Evolutionary conservation across 2,888 invertebrate genomes (phyloP).

Genomic region (Pristionchus maxplancki): DNA sequence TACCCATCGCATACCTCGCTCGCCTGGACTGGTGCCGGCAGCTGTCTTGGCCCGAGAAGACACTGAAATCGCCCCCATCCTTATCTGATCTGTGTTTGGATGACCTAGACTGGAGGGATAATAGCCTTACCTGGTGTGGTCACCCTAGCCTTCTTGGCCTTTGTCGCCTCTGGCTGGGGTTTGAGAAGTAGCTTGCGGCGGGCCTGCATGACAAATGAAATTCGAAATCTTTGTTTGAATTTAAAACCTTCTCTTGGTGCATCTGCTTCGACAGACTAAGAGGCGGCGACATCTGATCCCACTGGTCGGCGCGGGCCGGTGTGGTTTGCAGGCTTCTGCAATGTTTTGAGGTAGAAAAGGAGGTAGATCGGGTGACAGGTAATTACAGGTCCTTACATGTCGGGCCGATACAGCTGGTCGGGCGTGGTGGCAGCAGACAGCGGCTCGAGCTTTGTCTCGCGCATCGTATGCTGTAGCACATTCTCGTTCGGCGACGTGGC

Average conservation of each 20-base stretch:
- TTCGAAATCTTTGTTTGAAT: neutral
- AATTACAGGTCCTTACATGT: neutral
- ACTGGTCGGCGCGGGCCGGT: neutral
- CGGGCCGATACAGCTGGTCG: slow-evolving; percentile 4
- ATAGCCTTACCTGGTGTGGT: slow-evolving; percentile 20
- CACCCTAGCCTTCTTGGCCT: slow-evolving; percentile 40
- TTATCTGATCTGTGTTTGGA: neutral
- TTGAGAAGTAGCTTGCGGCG: slow-evolving; percentile 16
- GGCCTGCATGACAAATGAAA: neutral
- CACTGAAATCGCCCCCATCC: slow-evolving; percentile 1
- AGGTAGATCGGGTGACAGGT: neutral
- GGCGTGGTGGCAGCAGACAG: slow-evolving; percentile 2
- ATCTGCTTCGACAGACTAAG: neutral
- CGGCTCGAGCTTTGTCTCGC: slow-evolving; percentile 6
- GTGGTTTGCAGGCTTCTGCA: neutral
- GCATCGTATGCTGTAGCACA: neutral
- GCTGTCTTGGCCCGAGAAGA: slow-evolving; percentile 10
- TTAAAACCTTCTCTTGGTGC: neutral
- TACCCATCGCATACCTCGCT: neutral
- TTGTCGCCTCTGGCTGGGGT: neutral
- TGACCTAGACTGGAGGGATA: neutral
- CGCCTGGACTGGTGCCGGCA: slow-evolving; percentile 19
- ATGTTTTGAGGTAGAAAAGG: neutral
- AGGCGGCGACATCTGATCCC: neutral
- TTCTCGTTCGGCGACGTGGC: slow-evolving; percentile 17